Evolutionary conservation across 2,113 vertebrate genomes (phyloP), one percentile per base, ranked within the genome.

Genomic region (Bubo blakistoni): DNA sequence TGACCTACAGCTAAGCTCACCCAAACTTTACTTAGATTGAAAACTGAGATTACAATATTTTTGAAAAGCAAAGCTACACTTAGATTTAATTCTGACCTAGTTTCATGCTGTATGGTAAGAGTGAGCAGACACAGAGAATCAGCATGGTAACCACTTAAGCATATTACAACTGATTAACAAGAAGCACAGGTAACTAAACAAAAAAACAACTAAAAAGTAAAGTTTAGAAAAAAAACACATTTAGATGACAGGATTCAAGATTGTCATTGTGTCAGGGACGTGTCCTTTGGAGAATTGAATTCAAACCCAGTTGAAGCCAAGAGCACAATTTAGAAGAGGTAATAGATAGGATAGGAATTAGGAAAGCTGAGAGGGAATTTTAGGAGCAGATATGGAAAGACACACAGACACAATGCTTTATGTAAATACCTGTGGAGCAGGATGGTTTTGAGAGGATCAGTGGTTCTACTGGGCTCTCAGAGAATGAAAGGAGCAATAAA

Each of bases 191-290:
- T 49, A 74, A 62, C 17, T 63, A 89, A 95, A 44, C 12, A 70
- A 77, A 76, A 86, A 44, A 57, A 27, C 13, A 84, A 44, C 11
- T 71, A 20, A 74, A 81, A 78, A 46, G 3, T 6, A 62, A 77
- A 80, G 3, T 20, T 76, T 4, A 3, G 30, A 65, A 13, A 18
- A 36, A 20, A 18, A 17, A 0, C 0, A 61, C 30, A n/a, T 72
- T 94, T 86, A 79, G 21, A 73, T 21, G 16, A 4, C 27, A 88
- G 21, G 7, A 8, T 69, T 94, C 46, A 72, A 36, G 46, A 65
- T 2, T 59, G 30, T 30, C 27, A 25, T 40, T 80, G 10, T 86
- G 12, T n/a, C 19, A 57, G 38, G 29, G 14, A 26, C 3, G 27
- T 2, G 9, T 42, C 40, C 30, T 92, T 80, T 58, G 32, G 26